phyloP scores from a whole-genome alignment of 2,113 vertebrate species.

The Anarhynchus alexandrinus region DNA sequence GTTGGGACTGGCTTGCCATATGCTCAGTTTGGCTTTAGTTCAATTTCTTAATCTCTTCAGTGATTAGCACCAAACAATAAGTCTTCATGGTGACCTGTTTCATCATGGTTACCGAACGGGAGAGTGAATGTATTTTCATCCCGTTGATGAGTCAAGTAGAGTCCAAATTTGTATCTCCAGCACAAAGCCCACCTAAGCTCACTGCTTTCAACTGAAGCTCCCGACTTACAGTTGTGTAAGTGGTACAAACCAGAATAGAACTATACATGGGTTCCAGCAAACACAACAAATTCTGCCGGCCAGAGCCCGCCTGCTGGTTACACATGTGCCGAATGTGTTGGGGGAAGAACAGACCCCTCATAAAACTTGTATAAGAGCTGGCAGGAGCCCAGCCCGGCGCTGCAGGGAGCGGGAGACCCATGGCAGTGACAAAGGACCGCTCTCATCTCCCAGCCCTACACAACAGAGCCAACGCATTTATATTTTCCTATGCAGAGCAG shows the following conservation, averaged over 20 bases:
- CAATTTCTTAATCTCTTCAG: neutral
- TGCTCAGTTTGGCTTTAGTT: neutral
- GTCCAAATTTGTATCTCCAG: neutral
- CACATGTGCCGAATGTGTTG: fast-evolving
- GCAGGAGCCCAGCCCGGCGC: neutral
- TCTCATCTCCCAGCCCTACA: neutral
- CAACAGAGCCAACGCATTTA: fast-evolving
- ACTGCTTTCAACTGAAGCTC: neutral
- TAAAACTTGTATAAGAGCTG: neutral
- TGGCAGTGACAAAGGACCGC: neutral
- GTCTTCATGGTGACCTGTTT: neutral
- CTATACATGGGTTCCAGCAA: fast-evolving
- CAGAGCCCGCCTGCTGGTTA: neutral
- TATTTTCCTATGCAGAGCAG: neutral
- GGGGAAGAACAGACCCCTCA: neutral
- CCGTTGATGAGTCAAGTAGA: neutral
- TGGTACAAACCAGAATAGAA: neutral
- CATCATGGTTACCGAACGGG: neutral
- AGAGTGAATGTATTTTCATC: neutral
- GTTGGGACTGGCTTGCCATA: neutral
- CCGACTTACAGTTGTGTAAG: neutral
- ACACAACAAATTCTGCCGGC: neutral
- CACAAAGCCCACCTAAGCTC: fast-evolving
- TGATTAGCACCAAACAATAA: neutral
- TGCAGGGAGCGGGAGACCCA: neutral